phyloP scores from a whole-genome alignment of 2,888 invertebrate genomes.

The Erebia ligea region DNA sequence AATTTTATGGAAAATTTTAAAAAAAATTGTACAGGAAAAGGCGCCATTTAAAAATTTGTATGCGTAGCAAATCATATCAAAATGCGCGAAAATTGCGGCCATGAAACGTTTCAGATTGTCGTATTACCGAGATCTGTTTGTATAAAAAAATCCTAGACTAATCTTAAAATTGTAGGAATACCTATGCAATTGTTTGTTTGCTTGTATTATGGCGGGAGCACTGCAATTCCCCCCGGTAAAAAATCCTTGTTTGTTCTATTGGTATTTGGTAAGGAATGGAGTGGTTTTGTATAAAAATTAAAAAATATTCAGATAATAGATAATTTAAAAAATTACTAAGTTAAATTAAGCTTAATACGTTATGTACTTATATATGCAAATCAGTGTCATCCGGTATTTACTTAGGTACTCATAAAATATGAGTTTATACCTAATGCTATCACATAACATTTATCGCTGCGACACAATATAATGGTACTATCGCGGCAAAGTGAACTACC shows the following conservation, averaged over 20 bases:
- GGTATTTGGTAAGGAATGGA: no score
- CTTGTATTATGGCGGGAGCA: no score
- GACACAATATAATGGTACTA: no score
- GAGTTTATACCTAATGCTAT: constrained; percentile 16
- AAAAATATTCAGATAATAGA: background rate
- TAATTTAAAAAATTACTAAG: no score
- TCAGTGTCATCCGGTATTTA: background rate
- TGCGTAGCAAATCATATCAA: constrained; percentile 7
- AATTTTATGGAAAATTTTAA: background rate
- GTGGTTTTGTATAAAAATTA: background rate
- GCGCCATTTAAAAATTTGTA: background rate
- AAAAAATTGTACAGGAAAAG: background rate
- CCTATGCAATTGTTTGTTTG: no score
- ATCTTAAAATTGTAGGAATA: no score
- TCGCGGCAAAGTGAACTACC: constrained; percentile 37
- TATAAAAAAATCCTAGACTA: no score
- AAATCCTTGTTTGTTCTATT: background rate
- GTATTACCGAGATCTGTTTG: no score
- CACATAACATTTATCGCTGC: constrained; percentile 27
- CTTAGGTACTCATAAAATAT: background rate
- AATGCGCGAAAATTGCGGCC: constrained; percentile 5
- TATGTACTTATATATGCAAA: no score
- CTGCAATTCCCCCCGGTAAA: background rate
- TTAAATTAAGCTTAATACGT: no score
- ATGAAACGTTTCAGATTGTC: constrained; percentile 17